Conservation (phyloP, 2,888 invertebrate species). For the Campoplex nolae region DNA sequence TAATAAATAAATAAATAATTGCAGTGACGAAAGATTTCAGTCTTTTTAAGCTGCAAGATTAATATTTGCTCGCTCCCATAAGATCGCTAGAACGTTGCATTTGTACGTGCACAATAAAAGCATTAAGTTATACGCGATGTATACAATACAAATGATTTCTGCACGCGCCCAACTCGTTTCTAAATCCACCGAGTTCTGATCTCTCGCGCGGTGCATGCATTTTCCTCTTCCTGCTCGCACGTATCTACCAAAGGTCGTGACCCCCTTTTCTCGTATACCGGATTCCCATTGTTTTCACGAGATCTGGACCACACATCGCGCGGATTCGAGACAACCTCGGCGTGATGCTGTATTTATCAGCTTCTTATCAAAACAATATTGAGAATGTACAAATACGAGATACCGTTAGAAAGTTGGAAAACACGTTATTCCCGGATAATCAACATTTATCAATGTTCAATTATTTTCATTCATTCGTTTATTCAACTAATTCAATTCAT, state of each 20-base stretch:
- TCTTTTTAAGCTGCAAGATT: neutral
- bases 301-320: constrained; percentile 68
- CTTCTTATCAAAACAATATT: constrained; percentile 17
- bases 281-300: constrained; percentile 68
- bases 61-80: neutral
- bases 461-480: neutral
- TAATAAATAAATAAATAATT: neutral
- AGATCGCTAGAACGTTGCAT: constrained; percentile 3
- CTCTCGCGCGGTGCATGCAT: constrained; percentile 22
- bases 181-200: constrained; percentile 42
- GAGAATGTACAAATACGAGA: neutral
- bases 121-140: neutral
- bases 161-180: constrained; percentile 42
- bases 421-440: neutral
- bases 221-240: constrained; percentile 39
- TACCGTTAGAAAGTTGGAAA: constrained; percentile 1
- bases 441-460: neutral
- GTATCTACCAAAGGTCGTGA: constrained; percentile 59
- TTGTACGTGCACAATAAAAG: constrained; percentile 7
- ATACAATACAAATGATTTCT: constrained; percentile 40
- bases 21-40: neutral
- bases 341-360: constrained; percentile 32
- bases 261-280: constrained; percentile 61
- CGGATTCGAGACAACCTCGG: constrained; percentile 10
- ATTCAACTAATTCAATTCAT: neutral